A percentile compares a stretch with the other conserved stretches of the same genome.
Evolutionary conservation across 2,888 invertebrate species (phyloP).

Genomic region (Asteroscopus sphinx): DNA sequence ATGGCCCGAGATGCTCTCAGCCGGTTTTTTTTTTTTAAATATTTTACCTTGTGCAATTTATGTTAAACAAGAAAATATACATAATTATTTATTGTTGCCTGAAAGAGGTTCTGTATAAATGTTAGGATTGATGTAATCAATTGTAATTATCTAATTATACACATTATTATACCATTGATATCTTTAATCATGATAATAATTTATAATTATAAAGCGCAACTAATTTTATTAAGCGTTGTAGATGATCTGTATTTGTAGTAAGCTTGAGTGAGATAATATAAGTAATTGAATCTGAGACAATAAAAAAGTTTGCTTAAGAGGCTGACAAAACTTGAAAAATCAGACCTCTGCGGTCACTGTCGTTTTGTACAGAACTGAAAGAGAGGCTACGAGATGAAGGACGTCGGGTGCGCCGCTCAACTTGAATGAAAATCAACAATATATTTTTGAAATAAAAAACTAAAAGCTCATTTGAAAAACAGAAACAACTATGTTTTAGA

Average conservation of each 20-base stretch:
- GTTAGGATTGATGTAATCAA: conserved; percentile 27
- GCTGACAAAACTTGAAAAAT: no score
- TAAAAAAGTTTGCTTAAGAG: conserved; percentile 8
- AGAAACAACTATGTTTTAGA: no score
- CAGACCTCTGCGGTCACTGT: no score
- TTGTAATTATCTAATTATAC: not conserved
- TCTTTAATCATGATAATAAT: conserved; percentile 21
- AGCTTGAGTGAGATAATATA: conserved; percentile 18
- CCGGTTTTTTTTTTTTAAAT: no score
- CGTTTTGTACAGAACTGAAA: no score
- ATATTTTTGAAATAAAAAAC: no score
- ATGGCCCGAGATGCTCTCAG: no score
- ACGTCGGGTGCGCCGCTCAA: no score
- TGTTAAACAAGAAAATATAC: not conserved
- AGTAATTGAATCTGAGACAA: conserved; percentile 14
- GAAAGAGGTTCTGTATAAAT: conserved; percentile 8
- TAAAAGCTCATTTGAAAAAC: no score
- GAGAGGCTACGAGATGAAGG: no score
- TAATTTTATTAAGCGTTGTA: conserved; percentile 14
- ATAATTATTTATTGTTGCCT: conserved; percentile 5
- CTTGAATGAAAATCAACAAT: no score
- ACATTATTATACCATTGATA: conserved; percentile 24
- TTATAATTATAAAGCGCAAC: conserved; percentile 5
- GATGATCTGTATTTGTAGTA: conserved; percentile 24
- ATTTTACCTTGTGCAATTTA: not conserved